Base-by-base conservation (phyloP, 1,140 invertebrate species). In the Maconellicoccus hirsutus region DNA sequence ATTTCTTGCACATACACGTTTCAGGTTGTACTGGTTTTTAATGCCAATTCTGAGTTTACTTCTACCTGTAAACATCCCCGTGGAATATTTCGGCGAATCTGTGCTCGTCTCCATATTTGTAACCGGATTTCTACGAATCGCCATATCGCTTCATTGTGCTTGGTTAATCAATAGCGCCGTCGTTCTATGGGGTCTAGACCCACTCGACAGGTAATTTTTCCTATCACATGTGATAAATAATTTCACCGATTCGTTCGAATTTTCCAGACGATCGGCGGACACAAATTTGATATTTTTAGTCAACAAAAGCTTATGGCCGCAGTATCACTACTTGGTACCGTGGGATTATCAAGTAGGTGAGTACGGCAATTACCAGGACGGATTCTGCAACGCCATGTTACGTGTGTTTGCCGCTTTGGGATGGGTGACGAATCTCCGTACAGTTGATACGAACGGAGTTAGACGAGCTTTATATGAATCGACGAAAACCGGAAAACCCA, bases 341-440 rank as follows among this genome's bases (percentile, higher is more conserved):
- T 86, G 85, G 80, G 90, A 92, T 73, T 92, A 89, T 78, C 88
- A 89, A 76, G 86, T 82, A 16, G 86, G 86, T 8, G 90, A 92
- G 79, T 91, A 84, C 71, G 89, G 90, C 0, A 83, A 83, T 29
- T 92, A 92, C 75, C 84, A 84, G 12, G 77, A 75, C 0, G 89
- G 88, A 0, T 86, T 81, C 59, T 82, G 82, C 0, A 85, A 87
- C 0, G 81, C 84, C 0, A 83, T 89, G 70, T 86, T 92, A 16
- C 82, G 86, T 16, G 81, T 89, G 0, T 89, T 83, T 75, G 84
- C 84, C 0, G 85, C 86, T 0, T 75, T 91, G 1, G 86, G 86
- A 0, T 77, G 84, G 69, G 84, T 87, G 1, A 80, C 79, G 0
- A 78, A 84, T 1, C 75, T 91, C n/a, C 84, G 82, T 66, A 89